Percentiles rank a stretch among this genome's conserved stretches.
Conservation (phyloP, 1,140 invertebrate species). For the Whitmania pigra region DNA sequence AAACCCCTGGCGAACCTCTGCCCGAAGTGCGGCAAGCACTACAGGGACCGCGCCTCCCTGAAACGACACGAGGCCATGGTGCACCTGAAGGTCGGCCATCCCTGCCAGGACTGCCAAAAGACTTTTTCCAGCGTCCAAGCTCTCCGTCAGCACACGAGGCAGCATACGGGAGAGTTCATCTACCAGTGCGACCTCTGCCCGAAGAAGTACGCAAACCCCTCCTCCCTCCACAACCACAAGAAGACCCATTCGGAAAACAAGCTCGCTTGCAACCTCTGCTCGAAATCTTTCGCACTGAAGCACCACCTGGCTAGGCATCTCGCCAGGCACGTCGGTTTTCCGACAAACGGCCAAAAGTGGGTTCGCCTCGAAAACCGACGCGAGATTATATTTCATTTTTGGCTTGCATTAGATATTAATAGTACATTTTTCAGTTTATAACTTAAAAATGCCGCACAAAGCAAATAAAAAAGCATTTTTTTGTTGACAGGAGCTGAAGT, state of each 20-base stretch:
- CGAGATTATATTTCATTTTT: too few relatives aligned
- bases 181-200: not conserved
- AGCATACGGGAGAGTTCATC: not conserved
- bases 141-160: not conserved
- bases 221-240: constrained; percentile 3
- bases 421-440: too few relatives aligned
- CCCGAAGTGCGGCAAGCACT: constrained; percentile 3
- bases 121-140: not conserved
- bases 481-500: too few relatives aligned
- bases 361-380: too few relatives aligned
- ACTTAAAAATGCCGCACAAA: too few relatives aligned
- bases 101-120: not conserved
- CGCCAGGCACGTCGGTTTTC: not conserved
- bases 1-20: not conserved
- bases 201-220: not conserved
- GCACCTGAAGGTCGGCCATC: constrained; percentile 4
- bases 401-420: too few relatives aligned
- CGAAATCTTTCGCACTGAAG: not conserved
- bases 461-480: too few relatives aligned
- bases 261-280: not conserved
- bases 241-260: not conserved
- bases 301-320: not conserved
- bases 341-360: not conserved
- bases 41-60: not conserved
- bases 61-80: constrained; percentile 8